Percentiles rank a stretch among this genome's conserved stretches.
phyloP scores from a whole-genome alignment of 2,888 invertebrate species.

The Acleris cristana region DNA sequence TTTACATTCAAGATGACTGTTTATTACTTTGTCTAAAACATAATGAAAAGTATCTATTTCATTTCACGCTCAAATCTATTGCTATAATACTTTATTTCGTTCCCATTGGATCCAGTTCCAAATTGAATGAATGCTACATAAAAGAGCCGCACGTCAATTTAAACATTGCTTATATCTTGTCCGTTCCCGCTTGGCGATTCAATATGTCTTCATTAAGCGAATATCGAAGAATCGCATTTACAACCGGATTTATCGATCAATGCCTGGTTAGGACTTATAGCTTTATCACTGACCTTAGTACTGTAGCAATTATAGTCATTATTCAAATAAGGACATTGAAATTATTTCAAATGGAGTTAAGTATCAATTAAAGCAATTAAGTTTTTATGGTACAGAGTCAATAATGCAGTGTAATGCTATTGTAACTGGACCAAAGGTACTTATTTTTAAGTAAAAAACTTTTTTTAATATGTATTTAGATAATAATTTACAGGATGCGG shows the following conservation, averaged over 20 bases:
- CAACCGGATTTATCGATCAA: slow-evolving; percentile 76
- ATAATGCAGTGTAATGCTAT: neutral
- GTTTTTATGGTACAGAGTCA: neutral
- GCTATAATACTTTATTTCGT: slow-evolving; percentile 5
- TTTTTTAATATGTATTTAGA: too few relatives aligned
- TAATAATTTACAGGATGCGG: too few relatives aligned
- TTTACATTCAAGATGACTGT: neutral
- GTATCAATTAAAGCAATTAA: slow-evolving; percentile 4
- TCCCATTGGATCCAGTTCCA: slow-evolving; percentile 35
- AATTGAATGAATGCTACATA: slow-evolving; percentile 62
- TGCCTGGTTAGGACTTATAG: slow-evolving; percentile 73
- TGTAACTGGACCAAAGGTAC: too few relatives aligned
- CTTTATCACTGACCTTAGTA: slow-evolving; percentile 58
- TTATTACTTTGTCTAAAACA: neutral
- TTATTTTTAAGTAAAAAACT: too few relatives aligned
- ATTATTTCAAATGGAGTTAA: neutral
- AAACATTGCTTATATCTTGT: slow-evolving; percentile 78
- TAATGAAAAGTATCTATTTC: neutral
- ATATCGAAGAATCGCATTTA: slow-evolving; percentile 77
- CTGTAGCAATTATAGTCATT: slow-evolving; percentile 44
- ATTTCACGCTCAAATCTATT: slow-evolving; percentile 12
- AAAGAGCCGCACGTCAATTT: slow-evolving; percentile 78
- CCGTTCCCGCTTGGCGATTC: slow-evolving; percentile 78
- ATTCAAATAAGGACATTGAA: slow-evolving; percentile 14
- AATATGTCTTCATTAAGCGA: slow-evolving; percentile 84